A percentile compares a stretch with the other conserved stretches of the same genome.
Conservation (phyloP, 2,113 vertebrate genomes). For the Syrmaticus mikado region DNA sequence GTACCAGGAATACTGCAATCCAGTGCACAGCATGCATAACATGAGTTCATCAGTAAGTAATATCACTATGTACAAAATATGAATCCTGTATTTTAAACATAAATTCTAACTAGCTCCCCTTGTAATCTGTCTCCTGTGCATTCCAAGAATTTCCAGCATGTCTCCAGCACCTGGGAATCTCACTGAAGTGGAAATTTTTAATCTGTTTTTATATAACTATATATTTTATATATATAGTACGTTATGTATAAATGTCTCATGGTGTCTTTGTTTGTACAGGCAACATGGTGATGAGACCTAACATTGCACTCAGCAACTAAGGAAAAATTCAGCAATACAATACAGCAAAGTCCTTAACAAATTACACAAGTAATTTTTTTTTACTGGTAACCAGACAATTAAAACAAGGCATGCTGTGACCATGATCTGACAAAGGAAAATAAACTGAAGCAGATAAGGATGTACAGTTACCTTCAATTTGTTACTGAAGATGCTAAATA, state of each 20-base stretch:
- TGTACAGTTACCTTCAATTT: background rate
- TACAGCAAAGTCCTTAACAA: background rate
- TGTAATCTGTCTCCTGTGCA: background rate
- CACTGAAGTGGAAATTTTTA: background rate
- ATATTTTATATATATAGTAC: background rate
- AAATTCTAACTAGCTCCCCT: background rate
- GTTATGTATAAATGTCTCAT: background rate
- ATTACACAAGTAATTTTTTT: background rate
- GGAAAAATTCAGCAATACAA: background rate
- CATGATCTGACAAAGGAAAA: background rate
- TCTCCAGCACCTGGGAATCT: background rate
- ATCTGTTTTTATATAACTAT: background rate
- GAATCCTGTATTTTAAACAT: background rate
- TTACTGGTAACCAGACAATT: background rate
- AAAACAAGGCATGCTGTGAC: background rate
- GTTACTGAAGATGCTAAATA: background rate
- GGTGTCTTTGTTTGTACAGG: background rate
- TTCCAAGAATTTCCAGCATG: background rate
- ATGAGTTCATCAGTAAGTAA: background rate
- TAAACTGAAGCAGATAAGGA: background rate
- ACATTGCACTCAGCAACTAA: background rate
- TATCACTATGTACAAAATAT: background rate
- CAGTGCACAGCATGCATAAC: background rate
- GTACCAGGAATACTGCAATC: background rate
- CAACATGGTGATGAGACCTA: background rate